A percentile compares a stretch with the other conserved stretches of the same genome.
Conservation (phyloP, 2,888 invertebrate species). For the Hedya salicella region DNA sequence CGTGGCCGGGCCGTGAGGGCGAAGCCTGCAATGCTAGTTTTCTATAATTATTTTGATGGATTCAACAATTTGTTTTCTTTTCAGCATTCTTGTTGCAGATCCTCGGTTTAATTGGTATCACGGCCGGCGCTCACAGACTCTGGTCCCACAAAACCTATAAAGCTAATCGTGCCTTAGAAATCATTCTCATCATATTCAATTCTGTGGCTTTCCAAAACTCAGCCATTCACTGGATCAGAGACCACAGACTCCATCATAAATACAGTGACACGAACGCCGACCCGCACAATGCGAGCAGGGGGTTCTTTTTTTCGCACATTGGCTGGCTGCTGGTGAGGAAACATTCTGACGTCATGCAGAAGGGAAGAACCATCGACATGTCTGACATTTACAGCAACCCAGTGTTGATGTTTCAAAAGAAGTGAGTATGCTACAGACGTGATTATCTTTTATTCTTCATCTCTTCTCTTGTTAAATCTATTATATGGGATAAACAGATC, state of each 20-base stretch:
- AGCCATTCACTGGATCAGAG: slow-evolving; percentile 85
- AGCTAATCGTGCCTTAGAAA: slow-evolving; percentile 58
- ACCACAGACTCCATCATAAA: slow-evolving; percentile 89
- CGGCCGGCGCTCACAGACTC: slow-evolving; percentile 61
- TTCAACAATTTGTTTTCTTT: slow-evolving; percentile 22
- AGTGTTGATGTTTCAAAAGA: slow-evolving; percentile 89
- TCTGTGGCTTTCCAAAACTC: slow-evolving; percentile 76
- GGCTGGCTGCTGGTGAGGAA: slow-evolving; percentile 93
- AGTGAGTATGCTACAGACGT: slow-evolving; percentile 66
- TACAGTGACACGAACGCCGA: slow-evolving; percentile 74
- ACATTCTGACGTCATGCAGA: slow-evolving; percentile 89
- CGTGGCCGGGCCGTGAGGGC: too few species aligned
- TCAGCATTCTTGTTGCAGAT: slow-evolving; percentile 52
- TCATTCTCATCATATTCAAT: slow-evolving; percentile 60
- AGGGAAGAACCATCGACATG: slow-evolving; percentile 88
- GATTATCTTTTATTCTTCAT: not conserved
- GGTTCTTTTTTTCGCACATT: slow-evolving; percentile 93
- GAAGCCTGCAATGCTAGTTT: too few species aligned
- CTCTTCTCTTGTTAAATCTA: too few species aligned
- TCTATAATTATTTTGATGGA: too few species aligned
- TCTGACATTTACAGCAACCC: slow-evolving; percentile 89
- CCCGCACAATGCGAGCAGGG: slow-evolving; percentile 90
- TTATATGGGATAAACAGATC: too few species aligned
- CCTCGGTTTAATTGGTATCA: slow-evolving; percentile 56
- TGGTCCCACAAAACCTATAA: slow-evolving; percentile 62